A percentile compares a stretch with the other conserved stretches of the same genome.
These are phyloP conservation scores for Gadus chalcogrammus DNA, from an alignment of 2,113 vertebrate species.

Conservation along the genomic window DNA sequence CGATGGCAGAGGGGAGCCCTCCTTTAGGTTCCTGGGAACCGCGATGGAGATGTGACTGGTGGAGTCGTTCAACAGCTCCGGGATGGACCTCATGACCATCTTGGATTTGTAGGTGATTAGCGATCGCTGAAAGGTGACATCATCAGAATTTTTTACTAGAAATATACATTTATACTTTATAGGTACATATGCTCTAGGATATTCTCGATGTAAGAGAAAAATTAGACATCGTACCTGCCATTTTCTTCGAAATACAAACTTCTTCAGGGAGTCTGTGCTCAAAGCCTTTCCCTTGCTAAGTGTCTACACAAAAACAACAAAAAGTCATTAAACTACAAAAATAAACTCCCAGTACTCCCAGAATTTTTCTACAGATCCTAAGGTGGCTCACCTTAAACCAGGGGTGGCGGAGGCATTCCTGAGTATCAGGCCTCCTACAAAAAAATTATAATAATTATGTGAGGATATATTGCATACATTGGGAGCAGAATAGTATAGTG, in stretches of 20 bases:
- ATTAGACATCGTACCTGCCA: constrained; percentile 84
- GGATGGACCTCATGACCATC: constrained; percentile 92
- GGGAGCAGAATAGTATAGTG: too few species aligned
- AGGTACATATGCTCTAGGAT: not conserved
- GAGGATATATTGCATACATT: too few species aligned
- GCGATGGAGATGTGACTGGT: constrained; percentile 91
- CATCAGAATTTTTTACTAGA: constrained; percentile 1
- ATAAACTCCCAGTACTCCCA: not conserved
- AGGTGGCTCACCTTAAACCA: constrained; percentile 88
- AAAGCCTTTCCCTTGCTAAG: constrained; percentile 87
- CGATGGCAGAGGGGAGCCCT: constrained; percentile 80
- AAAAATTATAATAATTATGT: not conserved
- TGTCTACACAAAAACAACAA: constrained; percentile 65
- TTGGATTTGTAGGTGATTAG: constrained; percentile 97
- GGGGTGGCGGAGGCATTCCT: constrained; percentile 89
- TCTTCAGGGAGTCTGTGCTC: constrained; percentile 88
- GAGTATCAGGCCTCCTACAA: constrained; percentile 86
- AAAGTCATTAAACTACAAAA: not conserved
- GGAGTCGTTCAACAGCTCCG: constrained; percentile 86
- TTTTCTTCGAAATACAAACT: constrained; percentile 89
- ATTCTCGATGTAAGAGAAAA: not conserved
- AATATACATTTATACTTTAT: not conserved
- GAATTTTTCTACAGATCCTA: not conserved
- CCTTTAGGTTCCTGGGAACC: constrained; percentile 82
- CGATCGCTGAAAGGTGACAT: constrained; percentile 78